Percentiles rank a stretch among this genome's conserved stretches.
phyloP scores from a whole-genome alignment of 2,113 vertebrate genomes.

The Lipophrys pholis region DNA sequence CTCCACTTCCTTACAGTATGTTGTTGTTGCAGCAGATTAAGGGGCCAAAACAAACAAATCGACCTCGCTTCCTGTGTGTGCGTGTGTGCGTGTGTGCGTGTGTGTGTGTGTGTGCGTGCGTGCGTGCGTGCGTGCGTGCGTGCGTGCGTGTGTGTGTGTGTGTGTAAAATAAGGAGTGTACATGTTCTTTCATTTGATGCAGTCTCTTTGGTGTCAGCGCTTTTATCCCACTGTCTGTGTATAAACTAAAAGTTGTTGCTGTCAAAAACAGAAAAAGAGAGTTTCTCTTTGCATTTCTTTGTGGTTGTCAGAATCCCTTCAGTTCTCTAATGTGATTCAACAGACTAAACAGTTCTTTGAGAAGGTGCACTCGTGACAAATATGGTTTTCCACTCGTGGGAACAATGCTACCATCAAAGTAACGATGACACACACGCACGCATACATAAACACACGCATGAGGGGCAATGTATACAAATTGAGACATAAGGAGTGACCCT shows the following conservation, averaged over 20 bases:
- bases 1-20: constrained; percentile 13
- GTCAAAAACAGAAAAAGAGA: neutral
- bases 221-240: neutral
- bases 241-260: neutral
- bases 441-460: neutral
- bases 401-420: constrained; percentile 1
- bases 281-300: neutral
- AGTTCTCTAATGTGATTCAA: neutral
- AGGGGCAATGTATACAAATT: neutral
- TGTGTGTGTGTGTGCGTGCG: constrained; percentile 12
- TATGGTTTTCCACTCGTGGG: constrained; percentile 10
- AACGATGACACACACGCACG: neutral
- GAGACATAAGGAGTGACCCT: too few relatives aligned
- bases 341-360: neutral
- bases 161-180: constrained; percentile 13
- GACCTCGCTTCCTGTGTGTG: constrained; percentile 39
- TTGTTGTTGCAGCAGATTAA: constrained; percentile 25
- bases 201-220: neutral
- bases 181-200: constrained; percentile 12
- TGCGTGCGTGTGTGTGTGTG: constrained; percentile 17
- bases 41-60: constrained; percentile 60
- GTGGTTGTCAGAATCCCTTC: neutral
- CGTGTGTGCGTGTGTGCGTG: constrained; percentile 8
- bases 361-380: neutral
- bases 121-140: constrained; percentile 9